These are phyloP conservation scores for Tupaia tana DNA, from an alignment of 2,113 vertebrate species.

Conservation along the genomic window DNA sequence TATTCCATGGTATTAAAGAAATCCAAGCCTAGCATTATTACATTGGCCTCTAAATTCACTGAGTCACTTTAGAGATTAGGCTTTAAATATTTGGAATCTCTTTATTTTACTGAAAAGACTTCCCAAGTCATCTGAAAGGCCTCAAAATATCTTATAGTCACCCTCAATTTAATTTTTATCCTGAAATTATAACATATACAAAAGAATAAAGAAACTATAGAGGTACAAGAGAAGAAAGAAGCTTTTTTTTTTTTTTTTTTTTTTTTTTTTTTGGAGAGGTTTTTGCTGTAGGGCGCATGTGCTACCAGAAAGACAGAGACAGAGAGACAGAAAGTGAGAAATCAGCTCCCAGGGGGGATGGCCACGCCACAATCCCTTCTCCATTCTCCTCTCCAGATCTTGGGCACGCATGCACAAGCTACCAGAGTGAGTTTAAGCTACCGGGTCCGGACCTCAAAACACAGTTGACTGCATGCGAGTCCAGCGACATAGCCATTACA, in stretches of 20 bases:
- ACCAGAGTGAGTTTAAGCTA: no score
- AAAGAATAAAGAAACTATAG: not conserved
- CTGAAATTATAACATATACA: not conserved
- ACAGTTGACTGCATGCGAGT: no score
- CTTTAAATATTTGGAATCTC: not conserved
- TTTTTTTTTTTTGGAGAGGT: no score
- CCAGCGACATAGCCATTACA: no score
- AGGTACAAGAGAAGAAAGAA: not conserved
- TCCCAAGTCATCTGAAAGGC: not conserved
- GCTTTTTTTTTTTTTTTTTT: not conserved
- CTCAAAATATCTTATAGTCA: not conserved
- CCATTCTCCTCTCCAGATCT: no score
- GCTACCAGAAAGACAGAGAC: no score
- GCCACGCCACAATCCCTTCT: no score
- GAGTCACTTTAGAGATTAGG: not conserved
- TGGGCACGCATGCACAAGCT: no score
- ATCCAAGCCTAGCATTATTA: not conserved
- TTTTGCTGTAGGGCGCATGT: no score
- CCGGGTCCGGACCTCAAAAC: no score
- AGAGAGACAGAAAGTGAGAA: no score
- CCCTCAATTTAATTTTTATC: not conserved
- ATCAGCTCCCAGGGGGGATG: no score
- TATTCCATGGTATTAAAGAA: not conserved
- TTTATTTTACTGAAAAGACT: not conserved
- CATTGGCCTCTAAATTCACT: not conserved